Percentiles rank a stretch among this genome's conserved stretches.
phyloP scores from a whole-genome alignment of 1,140 invertebrate genomes.

The Calycopis cecrops region DNA sequence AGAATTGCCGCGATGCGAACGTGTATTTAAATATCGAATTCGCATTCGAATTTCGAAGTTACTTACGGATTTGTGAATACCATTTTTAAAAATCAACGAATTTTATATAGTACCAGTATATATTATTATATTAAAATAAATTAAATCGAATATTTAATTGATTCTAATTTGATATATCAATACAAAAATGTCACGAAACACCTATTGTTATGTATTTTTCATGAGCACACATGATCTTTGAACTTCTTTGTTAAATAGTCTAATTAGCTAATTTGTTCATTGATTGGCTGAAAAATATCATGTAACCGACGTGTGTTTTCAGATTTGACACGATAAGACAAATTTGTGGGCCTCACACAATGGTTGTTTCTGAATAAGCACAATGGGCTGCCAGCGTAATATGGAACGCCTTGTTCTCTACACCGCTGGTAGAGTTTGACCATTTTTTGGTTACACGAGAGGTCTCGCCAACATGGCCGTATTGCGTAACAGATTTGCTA shows the following conservation, averaged over 20 bases:
- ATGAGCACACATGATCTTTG: constrained; percentile 26
- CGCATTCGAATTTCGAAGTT: no score
- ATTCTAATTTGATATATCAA: no score
- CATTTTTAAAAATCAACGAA: no score
- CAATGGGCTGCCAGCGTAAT: constrained; percentile 2
- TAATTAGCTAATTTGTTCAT: constrained; percentile 24
- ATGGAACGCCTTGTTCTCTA: constrained; percentile 6
- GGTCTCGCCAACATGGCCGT: constrained; percentile 8
- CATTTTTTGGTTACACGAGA: constrained; percentile 3
- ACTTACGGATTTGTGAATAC: no score
- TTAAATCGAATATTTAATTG: no score
- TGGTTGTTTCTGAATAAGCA: constrained; percentile 4
- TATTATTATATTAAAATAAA: no score
- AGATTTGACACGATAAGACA: constrained; percentile 25
- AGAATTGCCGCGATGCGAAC: no score
- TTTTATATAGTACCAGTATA: no score
- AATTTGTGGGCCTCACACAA: neutral
- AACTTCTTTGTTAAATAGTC: constrained; percentile 29
- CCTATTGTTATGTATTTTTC: constrained; percentile 17
- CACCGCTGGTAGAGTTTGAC: neutral
- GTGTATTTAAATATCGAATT: constrained; percentile 19
- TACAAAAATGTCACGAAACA: constrained; percentile 3
- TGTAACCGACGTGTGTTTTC: constrained; percentile 17
- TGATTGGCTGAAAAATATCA: constrained; percentile 23
- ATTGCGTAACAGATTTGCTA: constrained; percentile 6